phyloP scores from a whole-genome alignment of 2,888 invertebrate genomes.

The Bembecia ichneumoniformis region DNA sequence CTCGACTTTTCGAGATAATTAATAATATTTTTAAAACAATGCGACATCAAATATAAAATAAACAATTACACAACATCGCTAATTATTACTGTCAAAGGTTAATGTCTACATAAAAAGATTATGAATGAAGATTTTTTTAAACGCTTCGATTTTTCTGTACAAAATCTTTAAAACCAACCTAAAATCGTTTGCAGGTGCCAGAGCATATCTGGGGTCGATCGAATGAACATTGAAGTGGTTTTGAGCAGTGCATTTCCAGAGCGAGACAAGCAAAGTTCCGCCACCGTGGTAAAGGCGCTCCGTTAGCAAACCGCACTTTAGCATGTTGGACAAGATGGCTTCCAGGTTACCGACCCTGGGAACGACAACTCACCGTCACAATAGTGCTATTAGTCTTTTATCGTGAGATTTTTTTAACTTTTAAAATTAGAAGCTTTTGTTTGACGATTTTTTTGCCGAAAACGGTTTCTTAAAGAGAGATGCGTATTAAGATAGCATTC shows the following conservation, averaged over 20 bases:
- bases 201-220: not conserved
- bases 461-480: no score
- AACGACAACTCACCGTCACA: slow-evolving; percentile 18
- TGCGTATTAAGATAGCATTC: no score
- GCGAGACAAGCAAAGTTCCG: slow-evolving; percentile 29
- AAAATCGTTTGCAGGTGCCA: not conserved
- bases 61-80: not conserved
- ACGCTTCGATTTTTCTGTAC: no score
- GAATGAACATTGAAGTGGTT: not conserved
- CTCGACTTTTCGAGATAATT: no score
- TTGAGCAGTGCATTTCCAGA: slow-evolving; percentile 35
- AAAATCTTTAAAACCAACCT: not conserved
- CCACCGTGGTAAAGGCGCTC: slow-evolving; percentile 34
- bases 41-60: not conserved
- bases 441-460: no score
- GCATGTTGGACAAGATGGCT: slow-evolving; percentile 38
- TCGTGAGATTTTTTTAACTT: not conserved
- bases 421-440: not conserved
- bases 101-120: not conserved
- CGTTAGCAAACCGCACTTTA: slow-evolving; percentile 33
- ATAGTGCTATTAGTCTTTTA: not conserved
- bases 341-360: slow-evolving; percentile 49
- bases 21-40: no score
- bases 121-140: no score
- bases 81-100: not conserved